A percentile compares a stretch with the other conserved stretches of the same genome.
These are phyloP conservation scores for Neelides sp. DNA, from an alignment of 1,140 invertebrate species.

Conservation along the genomic window DNA sequence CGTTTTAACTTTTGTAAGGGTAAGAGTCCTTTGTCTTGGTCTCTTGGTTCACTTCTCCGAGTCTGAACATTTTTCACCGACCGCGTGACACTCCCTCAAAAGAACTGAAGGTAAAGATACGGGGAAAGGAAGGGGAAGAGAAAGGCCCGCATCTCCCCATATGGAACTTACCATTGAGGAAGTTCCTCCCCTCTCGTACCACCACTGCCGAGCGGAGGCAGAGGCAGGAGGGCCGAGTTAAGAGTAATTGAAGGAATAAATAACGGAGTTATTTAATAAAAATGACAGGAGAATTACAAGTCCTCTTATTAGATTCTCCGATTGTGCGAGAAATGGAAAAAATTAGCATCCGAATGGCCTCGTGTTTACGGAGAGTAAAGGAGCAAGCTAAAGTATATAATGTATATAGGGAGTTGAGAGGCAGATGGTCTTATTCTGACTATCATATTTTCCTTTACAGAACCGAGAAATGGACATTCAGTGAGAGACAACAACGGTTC, in stretches of 20 bases:
- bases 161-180: background rate
- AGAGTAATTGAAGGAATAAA: background rate
- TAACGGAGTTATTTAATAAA: background rate
- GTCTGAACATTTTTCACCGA: constrained; percentile 16
- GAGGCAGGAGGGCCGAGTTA: background rate
- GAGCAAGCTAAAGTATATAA: too few species aligned
- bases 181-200: background rate
- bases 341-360: too few species aligned
- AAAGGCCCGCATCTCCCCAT: constrained; percentile 8
- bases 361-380: too few species aligned
- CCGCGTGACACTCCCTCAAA: constrained; percentile 14
- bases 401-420: too few species aligned
- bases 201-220: background rate
- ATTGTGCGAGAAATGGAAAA: too few species aligned
- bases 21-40: too few species aligned
- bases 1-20: background rate
- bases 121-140: constrained; percentile 6
- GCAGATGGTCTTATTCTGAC: background rate
- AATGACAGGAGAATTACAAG: constrained; percentile 5
- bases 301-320: too few species aligned
- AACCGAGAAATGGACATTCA: background rate
- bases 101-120: constrained; percentile 11
- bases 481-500: background rate
- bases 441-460: background rate
- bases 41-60: too few species aligned